Evolutionary conservation across 37 sponge, comb jelly and placozoan species (phyloP), one percentile per base, ranked within the genome.

Genomic region (Dysidea cf. avara): DNA sequence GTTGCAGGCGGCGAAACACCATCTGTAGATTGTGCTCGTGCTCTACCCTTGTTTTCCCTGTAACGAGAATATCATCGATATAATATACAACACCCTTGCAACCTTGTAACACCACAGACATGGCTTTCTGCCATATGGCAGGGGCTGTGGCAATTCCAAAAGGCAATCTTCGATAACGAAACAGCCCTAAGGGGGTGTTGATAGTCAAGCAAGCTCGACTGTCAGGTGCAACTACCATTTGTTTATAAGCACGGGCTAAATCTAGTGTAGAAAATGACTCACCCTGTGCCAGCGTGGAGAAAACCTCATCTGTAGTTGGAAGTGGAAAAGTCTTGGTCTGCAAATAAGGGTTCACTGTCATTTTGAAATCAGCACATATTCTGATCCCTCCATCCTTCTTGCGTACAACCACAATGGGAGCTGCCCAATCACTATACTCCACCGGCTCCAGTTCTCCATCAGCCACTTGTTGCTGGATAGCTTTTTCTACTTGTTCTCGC

Each of bases 121-220:
- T 67, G 22, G 68, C 48, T 21, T 9, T n/a, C 28, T 67, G 48
- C 68, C 68, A 67, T 49, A 67, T 46, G 21, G 68, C 68, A n/a
- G 68, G 68, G n/a, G 68, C 68, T 67, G 68, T 28, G 37, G 68
- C 68, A 43, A 67, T 34, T 26, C 68, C 68, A 36, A 67, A 38
- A 28, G 68, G 21, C 29, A 67, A 43, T 37, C 48, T n/a, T 25
- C 40, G 21, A 26, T 46, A 43, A 21, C 68, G 39, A 13, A 46
- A 67, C 48, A 67, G 29, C 49, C 68, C 68, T 49, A 67, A 20
- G 46, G 37, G 68, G 21, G 68, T 67, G 46, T 36, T 67, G 21
- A 59, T 38, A n/a, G 68, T 67, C 24, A 67, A 26, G 28, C 37
- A 46, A 43, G 40, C n/a, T 38, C 29, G 68, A 22, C 49, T 46